Evolutionary conservation across 2,797 vertebrate species (phyloP).

Genomic region (Crocodylus rhombifer): DNA sequence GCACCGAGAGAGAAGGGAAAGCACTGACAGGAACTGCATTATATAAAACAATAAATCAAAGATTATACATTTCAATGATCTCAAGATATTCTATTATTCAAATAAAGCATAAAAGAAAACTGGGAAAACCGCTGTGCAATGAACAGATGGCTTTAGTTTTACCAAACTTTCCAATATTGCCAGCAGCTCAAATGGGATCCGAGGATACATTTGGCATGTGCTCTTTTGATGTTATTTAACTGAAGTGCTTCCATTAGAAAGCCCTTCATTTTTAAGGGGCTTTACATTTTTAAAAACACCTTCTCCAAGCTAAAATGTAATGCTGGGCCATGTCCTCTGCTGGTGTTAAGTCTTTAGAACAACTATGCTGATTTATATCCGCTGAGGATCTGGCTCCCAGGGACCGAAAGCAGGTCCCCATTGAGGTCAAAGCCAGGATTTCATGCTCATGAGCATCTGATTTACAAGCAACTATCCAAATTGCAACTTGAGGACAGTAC

Average conservation of each 20-base stretch:
- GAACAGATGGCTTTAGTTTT: fast-evolving
- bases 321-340: neutral
- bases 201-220: neutral
- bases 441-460: neutral
- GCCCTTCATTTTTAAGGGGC: neutral
- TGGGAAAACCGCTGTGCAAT: neutral
- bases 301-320: neutral
- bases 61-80: neutral
- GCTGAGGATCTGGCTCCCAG: neutral
- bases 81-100: neutral
- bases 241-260: neutral
- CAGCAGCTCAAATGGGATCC: fast-evolving
- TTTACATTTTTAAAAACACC: neutral
- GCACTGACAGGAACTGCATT: neutral
- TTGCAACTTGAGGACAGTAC: neutral
- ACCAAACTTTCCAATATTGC: fast-evolving
- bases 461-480: neutral
- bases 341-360: too few relatives aligned
- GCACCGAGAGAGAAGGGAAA: neutral
- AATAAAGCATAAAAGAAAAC: neutral
- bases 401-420: neutral
- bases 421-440: neutral
- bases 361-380: neutral
- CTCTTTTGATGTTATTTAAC: neutral
- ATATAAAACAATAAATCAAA: neutral